Percentiles rank a stretch among this genome's conserved stretches.
Evolutionary conservation across 2,888 invertebrate species (phyloP).

Genomic region (Stenchaetothrips biformis): DNA sequence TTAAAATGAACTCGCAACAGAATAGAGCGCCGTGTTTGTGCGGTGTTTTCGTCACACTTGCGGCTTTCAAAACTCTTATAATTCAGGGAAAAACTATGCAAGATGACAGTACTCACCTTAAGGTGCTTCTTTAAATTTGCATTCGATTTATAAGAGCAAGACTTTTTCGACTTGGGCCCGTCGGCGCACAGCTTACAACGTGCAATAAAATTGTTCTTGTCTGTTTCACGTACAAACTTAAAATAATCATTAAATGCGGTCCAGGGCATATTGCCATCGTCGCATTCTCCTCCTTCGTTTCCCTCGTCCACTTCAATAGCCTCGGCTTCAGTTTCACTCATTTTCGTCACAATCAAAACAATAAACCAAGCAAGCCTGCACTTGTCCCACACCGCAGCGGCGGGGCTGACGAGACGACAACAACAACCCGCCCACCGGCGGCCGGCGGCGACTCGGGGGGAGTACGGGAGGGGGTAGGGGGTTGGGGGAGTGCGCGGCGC

Average conservation of each 20-base stretch:
- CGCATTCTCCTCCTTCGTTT: neutral
- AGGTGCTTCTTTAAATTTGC: neutral
- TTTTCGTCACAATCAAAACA: neutral
- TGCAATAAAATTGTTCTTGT: neutral
- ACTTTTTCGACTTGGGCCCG: neutral
- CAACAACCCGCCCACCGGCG: neutral
- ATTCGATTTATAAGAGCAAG: neutral
- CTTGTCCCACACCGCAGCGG: neutral
- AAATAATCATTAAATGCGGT: neutral
- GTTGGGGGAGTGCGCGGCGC: neutral
- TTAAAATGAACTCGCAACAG: too few relatives aligned
- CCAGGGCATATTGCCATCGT: neutral
- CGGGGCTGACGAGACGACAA: neutral
- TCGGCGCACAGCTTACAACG: neutral
- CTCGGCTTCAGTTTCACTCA: neutral
- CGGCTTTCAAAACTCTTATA: neutral
- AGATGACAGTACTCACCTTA: neutral
- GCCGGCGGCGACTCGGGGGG: neutral
- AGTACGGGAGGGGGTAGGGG: neutral
- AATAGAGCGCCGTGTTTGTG: neutral
- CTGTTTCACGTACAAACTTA: neutral
- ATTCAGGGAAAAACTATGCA: too few relatives aligned
- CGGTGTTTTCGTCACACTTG: neutral
- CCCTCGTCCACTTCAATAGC: neutral
- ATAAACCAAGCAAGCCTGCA: too few relatives aligned